Evolutionary conservation across 2,888 invertebrate species (phyloP).

Genomic region (Teleiodes luculella): DNA sequence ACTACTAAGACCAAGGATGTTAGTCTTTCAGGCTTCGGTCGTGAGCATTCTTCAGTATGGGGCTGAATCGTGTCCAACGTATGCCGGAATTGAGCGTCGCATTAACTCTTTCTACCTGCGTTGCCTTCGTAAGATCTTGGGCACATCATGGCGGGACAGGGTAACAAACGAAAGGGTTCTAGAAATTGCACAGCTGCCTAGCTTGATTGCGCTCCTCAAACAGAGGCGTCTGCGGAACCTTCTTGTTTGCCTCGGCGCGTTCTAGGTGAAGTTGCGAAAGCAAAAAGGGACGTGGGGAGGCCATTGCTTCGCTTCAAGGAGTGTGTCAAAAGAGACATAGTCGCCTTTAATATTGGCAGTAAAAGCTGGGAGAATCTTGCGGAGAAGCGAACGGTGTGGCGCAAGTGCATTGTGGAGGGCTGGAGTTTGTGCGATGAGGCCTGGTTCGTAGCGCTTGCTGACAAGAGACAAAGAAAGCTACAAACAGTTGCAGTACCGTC

Average conservation of each 20-base stretch:
- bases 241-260: not conserved
- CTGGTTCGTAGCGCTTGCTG: too few species aligned
- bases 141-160: not conserved
- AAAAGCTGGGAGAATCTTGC: not conserved
- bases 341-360: not conserved
- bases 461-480: too few species aligned
- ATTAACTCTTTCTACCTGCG: not conserved
- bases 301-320: not conserved
- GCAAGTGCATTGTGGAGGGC: not conserved
- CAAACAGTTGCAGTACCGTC: too few species aligned
- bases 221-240: not conserved
- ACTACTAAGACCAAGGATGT: not conserved
- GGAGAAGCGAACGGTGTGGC: not conserved
- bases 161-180: conserved; percentile 2
- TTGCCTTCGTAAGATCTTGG: not conserved
- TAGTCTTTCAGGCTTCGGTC: conserved; percentile 15
- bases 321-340: not conserved
- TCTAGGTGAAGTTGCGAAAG: not conserved
- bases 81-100: conserved; percentile 15
- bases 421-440: too few species aligned
- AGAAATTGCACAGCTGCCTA: conserved; percentile 1
- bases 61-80: conserved; percentile 17
- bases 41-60: conserved; percentile 15
- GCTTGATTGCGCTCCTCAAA: not conserved
- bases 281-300: not conserved